Base-by-base conservation (phyloP, 2,113 vertebrate species). In the Anhinga anhinga region DNA sequence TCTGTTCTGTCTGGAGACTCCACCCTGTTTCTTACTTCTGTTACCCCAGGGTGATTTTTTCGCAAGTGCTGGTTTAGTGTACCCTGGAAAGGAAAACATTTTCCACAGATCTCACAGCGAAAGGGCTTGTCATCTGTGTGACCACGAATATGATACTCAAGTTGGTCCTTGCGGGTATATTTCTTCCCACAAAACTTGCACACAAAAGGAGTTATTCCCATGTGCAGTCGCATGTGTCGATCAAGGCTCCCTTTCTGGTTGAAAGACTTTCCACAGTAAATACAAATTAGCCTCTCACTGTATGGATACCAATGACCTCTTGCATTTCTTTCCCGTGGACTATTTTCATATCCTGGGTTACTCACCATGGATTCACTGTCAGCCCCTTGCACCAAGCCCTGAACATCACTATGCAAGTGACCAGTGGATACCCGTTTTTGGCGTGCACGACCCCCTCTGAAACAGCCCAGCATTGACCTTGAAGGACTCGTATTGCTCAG, bases 121-220 rank as follows among this genome's bases (percentile, higher is more conserved):
- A 99, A 99, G 76, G 99, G 99, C 95, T 99, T 99, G 97, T 99
- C 99, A 96, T 99, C 99, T 12, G 99, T 99, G 96, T 99, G 99
- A 86, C 99, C 99, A 32, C 99, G 99, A 97, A 99, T 99, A 96
- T 99, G 99, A 96, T 99, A 99, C 97, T 99, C 99, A 40, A 99
- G 98, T 52, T 99, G 99, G 98, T 99, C 99, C 98, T 99, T 99
- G 95, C 99, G 99, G 0, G 99, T 99, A 76, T 99, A 99, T 93
- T 99, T 99, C 98, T 99, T 99, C 95, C 99, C 99, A 63, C 99
- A 99, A 95, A 99, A 99, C 96, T 99, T 99, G 98, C 99, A 99
- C 77, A 99, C 99, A 13, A 99, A 99, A 25, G 99, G 99, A 40
- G 99, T 99, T 97, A 99, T 99, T 69, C 99, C 99, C 99, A 99